Percentiles rank a stretch among this genome's conserved stretches.
Evolutionary conservation across 2,888 invertebrate genomes (phyloP).

Genomic region (Drosophila kanekoi): DNA sequence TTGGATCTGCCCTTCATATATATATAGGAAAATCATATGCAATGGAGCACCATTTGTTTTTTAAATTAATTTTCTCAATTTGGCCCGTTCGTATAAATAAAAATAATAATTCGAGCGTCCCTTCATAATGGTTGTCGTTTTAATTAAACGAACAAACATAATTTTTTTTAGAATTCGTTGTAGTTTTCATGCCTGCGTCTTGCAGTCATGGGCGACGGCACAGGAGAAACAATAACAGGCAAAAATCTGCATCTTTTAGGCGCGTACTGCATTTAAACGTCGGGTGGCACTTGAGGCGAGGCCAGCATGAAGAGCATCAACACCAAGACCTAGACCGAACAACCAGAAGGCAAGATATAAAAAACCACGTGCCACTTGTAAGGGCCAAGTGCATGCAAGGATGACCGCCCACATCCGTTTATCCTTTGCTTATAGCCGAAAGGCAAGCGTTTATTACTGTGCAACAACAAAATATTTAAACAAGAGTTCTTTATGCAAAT

Average conservation of each 20-base stretch:
- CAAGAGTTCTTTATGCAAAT: conserved; percentile 24
- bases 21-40: conserved; percentile 28
- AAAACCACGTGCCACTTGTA: conserved; percentile 51
- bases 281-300: conserved; percentile 45
- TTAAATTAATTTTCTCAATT: conserved; percentile 22
- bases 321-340: conserved; percentile 44
- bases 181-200: background rate
- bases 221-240: background rate
- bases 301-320: conserved; percentile 39
- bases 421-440: conserved; percentile 51
- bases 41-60: conserved; percentile 16
- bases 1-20: conserved; percentile 17
- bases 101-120: background rate
- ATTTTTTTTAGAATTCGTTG: background rate
- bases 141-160: background rate
- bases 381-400: conserved; percentile 70
- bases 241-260: conserved; percentile 26
- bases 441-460: conserved; percentile 48
- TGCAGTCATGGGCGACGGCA: conserved; percentile 4
- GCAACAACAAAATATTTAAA: conserved; percentile 24
- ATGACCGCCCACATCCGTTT: conserved; percentile 27
- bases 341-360: conserved; percentile 34
- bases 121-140: conserved; percentile 12
- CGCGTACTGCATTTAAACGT: conserved; percentile 30
- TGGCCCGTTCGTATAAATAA: background rate